phyloP scores from a whole-genome alignment of 2,797 vertebrate genomes.

The Parotocinclus haroldoi region DNA sequence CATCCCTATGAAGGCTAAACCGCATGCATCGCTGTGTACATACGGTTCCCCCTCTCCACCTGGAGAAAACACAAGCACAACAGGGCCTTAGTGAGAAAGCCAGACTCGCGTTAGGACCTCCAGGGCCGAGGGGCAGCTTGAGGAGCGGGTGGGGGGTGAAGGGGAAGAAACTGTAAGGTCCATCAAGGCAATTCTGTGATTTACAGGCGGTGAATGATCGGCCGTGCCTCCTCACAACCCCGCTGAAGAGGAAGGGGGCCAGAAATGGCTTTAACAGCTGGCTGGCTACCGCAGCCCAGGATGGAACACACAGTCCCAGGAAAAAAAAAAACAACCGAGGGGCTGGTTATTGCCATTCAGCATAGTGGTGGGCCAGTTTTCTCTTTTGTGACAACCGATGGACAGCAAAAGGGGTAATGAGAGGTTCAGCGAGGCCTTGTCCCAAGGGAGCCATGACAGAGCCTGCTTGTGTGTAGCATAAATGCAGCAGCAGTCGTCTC shows the following conservation, averaged over 20 bases:
- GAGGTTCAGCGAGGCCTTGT: conserved; percentile 15
- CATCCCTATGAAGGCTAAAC: conserved; percentile 34
- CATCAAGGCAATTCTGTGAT: conserved; percentile 35
- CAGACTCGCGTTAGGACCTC: conserved; percentile 12
- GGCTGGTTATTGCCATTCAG: conserved; percentile 2
- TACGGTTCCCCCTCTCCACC: conserved; percentile 23
- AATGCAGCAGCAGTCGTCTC: conserved; percentile 14
- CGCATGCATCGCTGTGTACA: conserved; percentile 41
- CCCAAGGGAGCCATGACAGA: conserved; percentile 32
- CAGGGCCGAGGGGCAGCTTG: conserved; percentile 13
- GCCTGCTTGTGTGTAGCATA: conserved; percentile 25
- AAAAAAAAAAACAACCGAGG: conserved; percentile 8
- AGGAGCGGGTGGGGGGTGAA: conserved; percentile 4
- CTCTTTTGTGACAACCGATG: conserved; percentile 16
- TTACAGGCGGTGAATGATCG: conserved; percentile 29
- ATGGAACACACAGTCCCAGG: conserved; percentile 6
- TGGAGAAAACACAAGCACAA: conserved; percentile 31
- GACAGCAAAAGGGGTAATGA: conserved; percentile 15
- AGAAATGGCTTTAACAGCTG: conserved; percentile 50
- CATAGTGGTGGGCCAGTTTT: conserved; percentile 3
- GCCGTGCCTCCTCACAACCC: conserved; percentile 17
- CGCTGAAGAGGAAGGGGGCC: conserved; percentile 23
- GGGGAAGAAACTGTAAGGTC: conserved; percentile 36
- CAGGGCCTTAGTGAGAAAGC: conserved; percentile 34
- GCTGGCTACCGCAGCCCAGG: conserved; percentile 5